Evolutionary conservation across 2,113 vertebrate species (phyloP), one percentile per base, ranked within the genome.

Genomic region (Callipepla californica): DNA sequence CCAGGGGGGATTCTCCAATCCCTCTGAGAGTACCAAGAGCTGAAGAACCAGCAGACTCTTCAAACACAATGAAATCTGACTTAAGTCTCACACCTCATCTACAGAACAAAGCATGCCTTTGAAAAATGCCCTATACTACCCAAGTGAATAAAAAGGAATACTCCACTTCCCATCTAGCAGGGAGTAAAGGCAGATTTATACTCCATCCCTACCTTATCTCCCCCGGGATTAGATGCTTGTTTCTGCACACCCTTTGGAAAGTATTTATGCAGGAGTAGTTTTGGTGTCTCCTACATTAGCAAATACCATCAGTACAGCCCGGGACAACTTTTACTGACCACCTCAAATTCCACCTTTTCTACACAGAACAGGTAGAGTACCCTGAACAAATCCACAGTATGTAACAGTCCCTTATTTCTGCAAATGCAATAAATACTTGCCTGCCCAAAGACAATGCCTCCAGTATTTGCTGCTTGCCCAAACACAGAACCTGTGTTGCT

Each of bases 361-460:
- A 38, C 23, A n/a, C 89, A 59, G 50, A 89, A 61, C 6, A 83
- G 23, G 13, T 8, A 65, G 42, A 26, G 55, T 82, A 57, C 26
- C 23, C 45, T 65, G 68, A 80, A 28, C 30, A 65, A 62, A 44
- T 38, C 1, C 36, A 51, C 40, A 32, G 8, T 8, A 75, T 0
- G 0, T 32, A 58, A 42, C 21, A 81, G 66, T 6, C 19, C 15
- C 36, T 16, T 50, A 7, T n/a, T 83, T 58, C 57, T 59, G 45
- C 16, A 78, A 53, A 94, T 36, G 9, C 42, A 50, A 22, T 34
- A 28, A 87, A 40, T 30, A 79, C 47, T 96, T 98, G 98, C 99
- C 99, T 99, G 99, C 93, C 99, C 99, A 85, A 99, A 99, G 79
- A 99, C 96, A 23, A 94, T 97, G n/a, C 98, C 95, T 15, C 96